Base-by-base conservation (phyloP, 2,888 invertebrate genomes). In the Diploptera punctata region DNA sequence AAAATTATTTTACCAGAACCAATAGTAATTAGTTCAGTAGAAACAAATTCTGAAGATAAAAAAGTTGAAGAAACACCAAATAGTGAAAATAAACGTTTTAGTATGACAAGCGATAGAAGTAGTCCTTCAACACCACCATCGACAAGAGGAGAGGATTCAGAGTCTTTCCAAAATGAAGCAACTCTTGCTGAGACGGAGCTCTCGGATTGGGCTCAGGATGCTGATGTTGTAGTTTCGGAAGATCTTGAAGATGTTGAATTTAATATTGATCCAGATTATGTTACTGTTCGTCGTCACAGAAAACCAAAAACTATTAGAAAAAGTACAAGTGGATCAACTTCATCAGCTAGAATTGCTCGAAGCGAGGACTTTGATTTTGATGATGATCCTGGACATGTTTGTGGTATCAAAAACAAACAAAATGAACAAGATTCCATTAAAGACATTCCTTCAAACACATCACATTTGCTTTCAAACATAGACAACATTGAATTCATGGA, bases 121-220 rank as follows among this genome's bases (percentile, higher is more conserved):
- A 88, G 83, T 78, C 87, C 83, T 1, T 86, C 86, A 77, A 92
- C 92, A 0, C 79, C 83, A 21, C 79, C 80, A 19, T 81, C 81
- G 13, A 77, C 79, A n/a, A 80, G 81, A 60, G 83, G 83, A 0
- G 91, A 91, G 76, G 92, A 92, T 0, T 88, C 82, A 33, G 81
- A 90, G 69, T 89, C 89, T 1, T 60, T 70, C 7, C 65, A 72
- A 18, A 68, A 71, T 43, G 92, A 93, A 77, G 86, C 87, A 1
- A 90, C 90, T 0, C 91, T 91, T 0, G 88, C 91, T 1, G 95
- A 95, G 82, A 94, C 94, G 0, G 95, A 95, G 80, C 84, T 94
- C n/a, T 94, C 94, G 0, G 95, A 95, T 81, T 95, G 94, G 95
- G 94, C 93, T 0, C 88, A 92, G 3, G 94, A 95, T 79, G 92